Base-by-base conservation (phyloP, 2,888 invertebrate species). In the Aquatica leii region DNA sequence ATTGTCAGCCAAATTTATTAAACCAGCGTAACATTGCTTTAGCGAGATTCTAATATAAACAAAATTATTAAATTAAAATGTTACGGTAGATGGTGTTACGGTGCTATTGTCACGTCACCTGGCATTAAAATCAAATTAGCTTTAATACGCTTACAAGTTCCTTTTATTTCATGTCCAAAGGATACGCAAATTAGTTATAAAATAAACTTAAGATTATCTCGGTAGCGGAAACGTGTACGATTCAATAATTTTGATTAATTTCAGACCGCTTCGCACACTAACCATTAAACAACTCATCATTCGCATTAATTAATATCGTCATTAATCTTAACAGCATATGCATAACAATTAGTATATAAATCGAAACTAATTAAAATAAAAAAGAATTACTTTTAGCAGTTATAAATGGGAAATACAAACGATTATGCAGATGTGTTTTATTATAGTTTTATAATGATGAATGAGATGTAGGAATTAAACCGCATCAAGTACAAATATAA, bases 51-150 rank as follows among this genome's bases (percentile, higher is more conserved):
- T 66, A 66, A 76, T 74, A 75, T 74, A 75, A 77, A 77, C 74
- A 77, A 77, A 78, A 78, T 80, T 79, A 79, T 79, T 78, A 80
- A 80, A 81, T 81, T 81, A 81, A 79, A 80, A 78, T 78, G 81
- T 80, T 79, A 72, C 79, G 80, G 74, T 78, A 69, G 74, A 77
- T 78, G 78, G 80, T 81, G 81, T 81, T 80, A 81, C 80, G 80
- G 79, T 78, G 78, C 77, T 76, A 79, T 80, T 81, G 80, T 81
- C 80, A 78, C 74, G 73, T 66, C 66, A 66, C 63, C 65, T 60
- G 67, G 71, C 78, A 81, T 81, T 81, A 81, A 81, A 81, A 80
- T 78, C 80, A 75, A 78, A 81, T 81, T 80, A 81, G 76, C 74
- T 71, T 24, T 75, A 72, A 73, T 72, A 67, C 46, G 63, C 62